Evolutionary conservation across 2,113 vertebrate species (phyloP).

Genomic region (Cygnus atratus): DNA sequence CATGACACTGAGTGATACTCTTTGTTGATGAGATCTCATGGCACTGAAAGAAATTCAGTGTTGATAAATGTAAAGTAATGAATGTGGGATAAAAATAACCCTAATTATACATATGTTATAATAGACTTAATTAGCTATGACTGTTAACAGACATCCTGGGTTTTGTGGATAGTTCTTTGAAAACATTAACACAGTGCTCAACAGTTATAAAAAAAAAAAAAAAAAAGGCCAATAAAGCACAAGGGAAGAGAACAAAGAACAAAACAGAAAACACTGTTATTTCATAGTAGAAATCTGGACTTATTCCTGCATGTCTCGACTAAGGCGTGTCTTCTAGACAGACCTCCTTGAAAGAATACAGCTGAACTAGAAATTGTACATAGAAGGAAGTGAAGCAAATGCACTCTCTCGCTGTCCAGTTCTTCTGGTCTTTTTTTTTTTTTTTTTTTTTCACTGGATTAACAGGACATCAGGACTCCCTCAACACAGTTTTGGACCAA

Average conservation of each 20-base stretch:
- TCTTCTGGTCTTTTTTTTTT: background rate
- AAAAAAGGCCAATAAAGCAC: background rate
- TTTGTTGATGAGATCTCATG: background rate
- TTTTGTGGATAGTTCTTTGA: slow-evolving; percentile 31
- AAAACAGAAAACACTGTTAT: slow-evolving; percentile 28
- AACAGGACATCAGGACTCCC: background rate
- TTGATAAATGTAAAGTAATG: slow-evolving; percentile 21
- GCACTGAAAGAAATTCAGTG: slow-evolving; percentile 45
- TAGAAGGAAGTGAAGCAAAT: background rate
- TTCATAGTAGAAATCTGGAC: background rate
- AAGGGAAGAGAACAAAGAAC: background rate
- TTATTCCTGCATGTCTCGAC: background rate
- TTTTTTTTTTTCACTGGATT: background rate
- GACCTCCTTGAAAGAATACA: background rate
- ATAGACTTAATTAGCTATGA: slow-evolving; percentile 25
- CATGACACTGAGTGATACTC: slow-evolving; percentile 46
- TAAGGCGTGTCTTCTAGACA: background rate
- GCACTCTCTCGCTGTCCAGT: background rate
- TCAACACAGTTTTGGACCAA: background rate
- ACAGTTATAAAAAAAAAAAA: background rate
- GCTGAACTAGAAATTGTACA: background rate
- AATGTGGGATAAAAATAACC: slow-evolving; percentile 35
- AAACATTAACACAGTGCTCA: slow-evolving; percentile 12
- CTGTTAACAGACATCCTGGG: background rate
- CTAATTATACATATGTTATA: background rate